These are phyloP conservation scores for Slavum lentiscoides DNA, from an alignment of 2,888 invertebrate genomes.

Conservation along the genomic window DNA sequence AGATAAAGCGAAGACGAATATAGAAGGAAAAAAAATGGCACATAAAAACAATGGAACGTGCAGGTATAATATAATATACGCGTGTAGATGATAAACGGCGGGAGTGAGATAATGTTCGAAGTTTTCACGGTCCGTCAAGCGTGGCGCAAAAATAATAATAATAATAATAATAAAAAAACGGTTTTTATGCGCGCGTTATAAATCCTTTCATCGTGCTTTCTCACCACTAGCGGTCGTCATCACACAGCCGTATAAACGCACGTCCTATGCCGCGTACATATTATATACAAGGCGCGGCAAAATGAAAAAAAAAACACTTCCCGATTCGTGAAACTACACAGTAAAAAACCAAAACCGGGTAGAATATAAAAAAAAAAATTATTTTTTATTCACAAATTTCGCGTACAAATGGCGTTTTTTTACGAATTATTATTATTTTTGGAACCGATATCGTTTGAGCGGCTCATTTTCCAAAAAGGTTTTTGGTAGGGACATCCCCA, in stretches of 20 bases:
- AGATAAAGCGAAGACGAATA: conserved; percentile 12
- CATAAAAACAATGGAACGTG: conserved; percentile 35
- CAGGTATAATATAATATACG: neutral
- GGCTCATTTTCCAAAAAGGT: no score
- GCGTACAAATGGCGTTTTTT: no score
- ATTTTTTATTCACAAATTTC: no score
- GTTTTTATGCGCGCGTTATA: conserved; percentile 16
- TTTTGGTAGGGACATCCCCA: no score
- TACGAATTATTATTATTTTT: no score
- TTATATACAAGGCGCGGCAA: no score
- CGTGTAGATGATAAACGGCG: conserved; percentile 5
- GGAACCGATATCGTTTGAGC: no score
- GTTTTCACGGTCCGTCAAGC: conserved; percentile 53
- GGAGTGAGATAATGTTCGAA: conserved; percentile 44
- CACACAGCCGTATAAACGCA: neutral
- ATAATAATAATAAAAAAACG: neutral
- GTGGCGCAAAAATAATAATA: conserved; percentile 37
- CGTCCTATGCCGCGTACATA: neutral
- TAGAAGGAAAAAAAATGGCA: neutral
- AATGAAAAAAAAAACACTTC: no score
- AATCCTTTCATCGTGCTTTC: conserved; percentile 48
- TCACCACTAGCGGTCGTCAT: neutral
- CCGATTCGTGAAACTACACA: no score
- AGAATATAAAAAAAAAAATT: no score
- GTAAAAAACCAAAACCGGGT: no score